phyloP scores from a whole-genome alignment of 2,888 invertebrate species.

The Crocallis elinguaria region DNA sequence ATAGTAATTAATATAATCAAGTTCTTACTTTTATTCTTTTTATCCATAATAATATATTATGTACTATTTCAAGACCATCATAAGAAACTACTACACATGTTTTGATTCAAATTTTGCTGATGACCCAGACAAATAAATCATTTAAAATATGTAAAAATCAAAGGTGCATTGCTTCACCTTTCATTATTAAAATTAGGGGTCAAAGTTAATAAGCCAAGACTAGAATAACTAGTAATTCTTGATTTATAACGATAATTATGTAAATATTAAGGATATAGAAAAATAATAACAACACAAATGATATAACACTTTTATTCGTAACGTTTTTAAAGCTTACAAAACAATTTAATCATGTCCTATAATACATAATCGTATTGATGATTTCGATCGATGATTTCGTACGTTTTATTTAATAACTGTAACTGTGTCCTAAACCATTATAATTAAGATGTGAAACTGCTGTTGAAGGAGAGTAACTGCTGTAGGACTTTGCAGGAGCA shows the following conservation, averaged over 20 bases:
- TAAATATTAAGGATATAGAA: not conserved
- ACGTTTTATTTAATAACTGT: conserved; percentile 49
- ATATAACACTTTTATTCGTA: conserved; percentile 16
- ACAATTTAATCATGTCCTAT: conserved; percentile 10
- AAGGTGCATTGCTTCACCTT: conserved; percentile 2
- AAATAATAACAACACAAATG: conserved; percentile 8
- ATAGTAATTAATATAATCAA: not conserved
- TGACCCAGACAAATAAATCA: no score
- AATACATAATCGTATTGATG: conserved; percentile 4
- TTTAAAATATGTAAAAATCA: not conserved
- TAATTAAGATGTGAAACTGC: conserved; percentile 84
- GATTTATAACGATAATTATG: not conserved
- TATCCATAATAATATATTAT: no score
- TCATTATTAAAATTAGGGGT: conserved; percentile 3
- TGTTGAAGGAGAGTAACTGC: conserved; percentile 41
- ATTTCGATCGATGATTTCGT: no score
- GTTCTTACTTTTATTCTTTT: not conserved
- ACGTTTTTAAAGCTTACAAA: conserved; percentile 17
- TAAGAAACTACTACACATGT: not conserved
- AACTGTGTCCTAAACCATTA: conserved; percentile 75
- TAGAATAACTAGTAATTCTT: not conserved
- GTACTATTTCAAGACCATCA: not conserved
- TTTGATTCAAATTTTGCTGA: no score
- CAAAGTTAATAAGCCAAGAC: not conserved
- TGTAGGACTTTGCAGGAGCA: conserved; percentile 29